These are phyloP conservation scores for Fragum whitleyi DNA, from an alignment of 2,888 invertebrate genomes.

Conservation along the genomic window DNA sequence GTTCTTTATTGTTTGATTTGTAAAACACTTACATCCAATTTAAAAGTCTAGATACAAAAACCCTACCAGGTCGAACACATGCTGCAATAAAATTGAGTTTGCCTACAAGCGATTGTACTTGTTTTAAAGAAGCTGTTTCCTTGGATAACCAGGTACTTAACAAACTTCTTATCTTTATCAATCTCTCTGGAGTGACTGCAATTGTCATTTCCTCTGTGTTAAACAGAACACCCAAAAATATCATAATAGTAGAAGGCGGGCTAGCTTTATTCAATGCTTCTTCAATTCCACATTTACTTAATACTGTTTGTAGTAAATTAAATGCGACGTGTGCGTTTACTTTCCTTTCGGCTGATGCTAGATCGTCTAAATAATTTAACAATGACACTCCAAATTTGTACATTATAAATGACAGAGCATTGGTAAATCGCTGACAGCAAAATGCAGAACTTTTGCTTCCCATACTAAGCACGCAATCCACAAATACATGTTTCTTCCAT, in stretches of 20 bases:
- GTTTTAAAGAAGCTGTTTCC: not conserved
- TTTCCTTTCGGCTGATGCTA: slow-evolving; percentile 7
- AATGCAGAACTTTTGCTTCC: not conserved
- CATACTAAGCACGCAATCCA: slow-evolving; percentile 10
- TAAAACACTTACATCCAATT: not conserved
- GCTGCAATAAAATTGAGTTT: slow-evolving; percentile 6
- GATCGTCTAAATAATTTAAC: slow-evolving; percentile 17
- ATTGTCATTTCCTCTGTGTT: not conserved
- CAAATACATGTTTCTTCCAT: slow-evolving; percentile 14
- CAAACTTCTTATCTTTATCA: not conserved
- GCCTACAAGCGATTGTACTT: not conserved
- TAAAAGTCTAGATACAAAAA: not conserved
- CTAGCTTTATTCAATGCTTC: slow-evolving; percentile 5
- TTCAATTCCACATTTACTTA: slow-evolving; percentile 1
- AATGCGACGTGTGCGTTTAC: slow-evolving; percentile 8
- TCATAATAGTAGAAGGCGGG: slow-evolving; percentile 11
- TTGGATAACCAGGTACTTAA: not conserved
- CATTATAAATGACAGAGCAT: slow-evolving; percentile 12
- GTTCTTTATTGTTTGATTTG: not conserved
- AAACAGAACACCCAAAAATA: not conserved
- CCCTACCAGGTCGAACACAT: slow-evolving; percentile 8
- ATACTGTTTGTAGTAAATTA: not conserved
- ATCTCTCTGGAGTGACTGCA: not conserved
- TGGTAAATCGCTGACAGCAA: slow-evolving; percentile 10
- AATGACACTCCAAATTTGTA: slow-evolving; percentile 8